phyloP scores from a whole-genome alignment of 1,140 invertebrate species.

The Acromyrmex heyeri region DNA sequence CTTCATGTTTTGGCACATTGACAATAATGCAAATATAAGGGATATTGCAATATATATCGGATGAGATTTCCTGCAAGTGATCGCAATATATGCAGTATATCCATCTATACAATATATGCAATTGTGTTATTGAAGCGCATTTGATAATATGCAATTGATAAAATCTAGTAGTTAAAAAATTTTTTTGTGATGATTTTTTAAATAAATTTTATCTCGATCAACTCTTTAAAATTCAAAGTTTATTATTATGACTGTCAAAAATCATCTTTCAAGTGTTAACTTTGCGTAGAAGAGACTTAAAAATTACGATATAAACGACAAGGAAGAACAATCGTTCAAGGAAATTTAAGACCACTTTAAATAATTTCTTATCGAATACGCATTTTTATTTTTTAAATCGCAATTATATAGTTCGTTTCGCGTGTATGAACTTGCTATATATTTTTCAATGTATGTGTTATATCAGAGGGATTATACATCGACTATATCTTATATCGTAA shows the following conservation, averaged over 20 bases:
- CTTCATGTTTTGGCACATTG: conserved; percentile 19
- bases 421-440: neutral
- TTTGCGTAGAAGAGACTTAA: neutral
- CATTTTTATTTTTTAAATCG: conserved; percentile 34
- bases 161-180: neutral
- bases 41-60: neutral
- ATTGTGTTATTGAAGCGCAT: conserved; percentile 5
- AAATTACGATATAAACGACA: conserved; percentile 12
- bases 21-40: neutral
- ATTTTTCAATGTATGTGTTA: neutral
- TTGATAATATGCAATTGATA: neutral
- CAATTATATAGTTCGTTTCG: conserved; percentile 15
- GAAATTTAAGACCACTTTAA: conserved; percentile 37
- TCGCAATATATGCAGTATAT: conserved; percentile 1
- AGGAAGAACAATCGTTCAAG: conserved; percentile 28
- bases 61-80: neutral
- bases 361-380: conserved; percentile 37
- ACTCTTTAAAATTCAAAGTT: conserved; percentile 4
- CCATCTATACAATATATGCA: neutral
- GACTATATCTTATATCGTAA: conserved; percentile 27
- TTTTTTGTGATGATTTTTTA: neutral
- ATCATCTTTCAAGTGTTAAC: neutral
- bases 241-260: neutral
- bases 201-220: neutral
- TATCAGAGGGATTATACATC: conserved; percentile 10